Conservation (phyloP, 1,140 invertebrate genomes). For the Listronotus oregonensis region DNA sequence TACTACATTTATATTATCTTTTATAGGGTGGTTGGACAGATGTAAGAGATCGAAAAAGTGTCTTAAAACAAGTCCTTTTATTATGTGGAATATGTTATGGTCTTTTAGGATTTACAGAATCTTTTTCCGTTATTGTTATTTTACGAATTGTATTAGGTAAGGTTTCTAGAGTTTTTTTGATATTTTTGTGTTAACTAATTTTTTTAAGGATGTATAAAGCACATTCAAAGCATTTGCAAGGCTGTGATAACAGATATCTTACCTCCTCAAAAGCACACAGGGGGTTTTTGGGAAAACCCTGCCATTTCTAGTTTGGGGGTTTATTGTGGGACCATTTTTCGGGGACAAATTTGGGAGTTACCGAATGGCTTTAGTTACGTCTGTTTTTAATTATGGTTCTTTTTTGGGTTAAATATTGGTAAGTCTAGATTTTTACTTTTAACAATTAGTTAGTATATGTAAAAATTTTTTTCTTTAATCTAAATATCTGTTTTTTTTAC, state of each 20-base stretch:
- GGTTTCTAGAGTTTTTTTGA: constrained; percentile 19
- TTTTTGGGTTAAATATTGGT: constrained; percentile 65
- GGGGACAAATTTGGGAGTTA: constrained; percentile 69
- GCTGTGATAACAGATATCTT: constrained; percentile 68
- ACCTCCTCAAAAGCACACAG: constrained; percentile 60
- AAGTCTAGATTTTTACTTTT: constrained; percentile 36
- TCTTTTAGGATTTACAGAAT: constrained; percentile 58
- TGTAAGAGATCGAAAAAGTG: constrained; percentile 60
- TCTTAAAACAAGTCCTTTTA: constrained; percentile 59
- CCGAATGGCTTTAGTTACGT: constrained; percentile 62
- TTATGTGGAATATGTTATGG: constrained; percentile 59
- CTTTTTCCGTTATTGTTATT: constrained; percentile 57
- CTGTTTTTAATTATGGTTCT: constrained; percentile 56
- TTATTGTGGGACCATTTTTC: constrained; percentile 71
- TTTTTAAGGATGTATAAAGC: constrained; percentile 69
- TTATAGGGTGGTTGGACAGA: constrained; percentile 66
- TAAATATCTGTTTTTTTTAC: no score
- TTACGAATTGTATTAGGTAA: constrained; percentile 57
- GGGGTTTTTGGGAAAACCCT: constrained; percentile 67
- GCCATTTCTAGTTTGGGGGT: constrained; percentile 69
- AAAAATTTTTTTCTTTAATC: no score
- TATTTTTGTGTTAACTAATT: not conserved
- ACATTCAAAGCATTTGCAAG: constrained; percentile 71
- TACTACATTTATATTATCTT: no score
- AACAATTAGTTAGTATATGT: no score